Evolutionary conservation across 2,113 vertebrate genomes (phyloP).

Genomic region (Gymnocephalus cernua): DNA sequence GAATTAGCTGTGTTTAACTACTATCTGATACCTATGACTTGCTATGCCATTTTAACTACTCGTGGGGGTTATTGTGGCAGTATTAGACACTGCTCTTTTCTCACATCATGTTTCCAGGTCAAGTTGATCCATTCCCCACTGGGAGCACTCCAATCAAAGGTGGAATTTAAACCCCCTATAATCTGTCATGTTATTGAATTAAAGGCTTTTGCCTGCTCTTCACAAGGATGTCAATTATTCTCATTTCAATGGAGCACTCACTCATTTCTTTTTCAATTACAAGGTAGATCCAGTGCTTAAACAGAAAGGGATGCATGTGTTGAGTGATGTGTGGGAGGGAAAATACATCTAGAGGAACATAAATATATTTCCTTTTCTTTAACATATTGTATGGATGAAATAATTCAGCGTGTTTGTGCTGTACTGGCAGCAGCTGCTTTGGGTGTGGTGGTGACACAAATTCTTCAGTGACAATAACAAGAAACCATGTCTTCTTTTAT

Average conservation of each 20-base stretch:
- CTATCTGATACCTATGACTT: neutral
- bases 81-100: constrained; percentile 45
- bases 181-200: constrained; percentile 86
- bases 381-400: constrained; percentile 31
- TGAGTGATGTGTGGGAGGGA: constrained; percentile 11
- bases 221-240: constrained; percentile 76
- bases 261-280: constrained; percentile 74
- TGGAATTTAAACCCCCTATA: constrained; percentile 78
- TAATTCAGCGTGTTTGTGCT: constrained; percentile 31
- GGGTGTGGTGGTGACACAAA: neutral
- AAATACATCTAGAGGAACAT: neutral
- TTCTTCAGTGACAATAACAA: constrained; percentile 16
- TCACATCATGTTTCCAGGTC: constrained; percentile 63
- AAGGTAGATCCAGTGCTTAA: constrained; percentile 59
- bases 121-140: constrained; percentile 73
- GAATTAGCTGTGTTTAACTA: neutral
- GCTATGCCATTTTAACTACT: neutral
- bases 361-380: constrained; percentile 6
- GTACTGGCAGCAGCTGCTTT: neutral
- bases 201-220: constrained; percentile 76
- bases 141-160: constrained; percentile 74
- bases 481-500: neutral
- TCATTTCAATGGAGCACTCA: constrained; percentile 69
- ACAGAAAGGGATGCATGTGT: constrained; percentile 8
- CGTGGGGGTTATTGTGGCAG: constrained; percentile 27